These are phyloP conservation scores for Phaethon lepturus DNA, from an alignment of 2,113 vertebrate genomes.

Conservation along the genomic window DNA sequence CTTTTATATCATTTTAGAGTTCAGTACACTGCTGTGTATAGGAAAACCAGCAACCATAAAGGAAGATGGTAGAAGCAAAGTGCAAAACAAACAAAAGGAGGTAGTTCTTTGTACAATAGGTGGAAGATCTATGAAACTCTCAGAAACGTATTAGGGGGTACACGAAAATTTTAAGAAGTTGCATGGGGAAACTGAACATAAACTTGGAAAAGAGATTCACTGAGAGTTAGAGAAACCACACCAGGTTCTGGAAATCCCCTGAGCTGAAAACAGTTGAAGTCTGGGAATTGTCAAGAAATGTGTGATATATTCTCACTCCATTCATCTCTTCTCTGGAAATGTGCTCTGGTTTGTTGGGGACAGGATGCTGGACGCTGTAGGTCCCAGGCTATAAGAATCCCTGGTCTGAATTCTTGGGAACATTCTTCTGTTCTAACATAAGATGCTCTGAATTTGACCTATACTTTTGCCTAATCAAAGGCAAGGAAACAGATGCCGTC, in stretches of 20 bases:
- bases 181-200: neutral
- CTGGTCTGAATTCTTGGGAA: neutral
- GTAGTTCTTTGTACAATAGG: neutral
- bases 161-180: neutral
- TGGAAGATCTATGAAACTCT: neutral
- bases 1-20: neutral
- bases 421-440: neutral
- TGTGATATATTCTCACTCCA: neutral
- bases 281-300: neutral
- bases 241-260: neutral
- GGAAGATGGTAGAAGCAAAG: neutral
- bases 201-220: neutral
- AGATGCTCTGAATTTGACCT: neutral
- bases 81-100: neutral
- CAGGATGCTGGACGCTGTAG: neutral
- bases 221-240: neutral
- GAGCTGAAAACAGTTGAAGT: neutral
- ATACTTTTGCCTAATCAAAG: neutral
- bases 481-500: neutral
- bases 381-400: neutral
- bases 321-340: neutral
- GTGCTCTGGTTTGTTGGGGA: neutral
- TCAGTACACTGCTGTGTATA: neutral
- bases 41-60: neutral
- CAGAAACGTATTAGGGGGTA: neutral